A percentile compares a stretch with the other conserved stretches of the same genome.
Conservation (phyloP, 2,888 invertebrate genomes). For the Acleris sparsana region DNA sequence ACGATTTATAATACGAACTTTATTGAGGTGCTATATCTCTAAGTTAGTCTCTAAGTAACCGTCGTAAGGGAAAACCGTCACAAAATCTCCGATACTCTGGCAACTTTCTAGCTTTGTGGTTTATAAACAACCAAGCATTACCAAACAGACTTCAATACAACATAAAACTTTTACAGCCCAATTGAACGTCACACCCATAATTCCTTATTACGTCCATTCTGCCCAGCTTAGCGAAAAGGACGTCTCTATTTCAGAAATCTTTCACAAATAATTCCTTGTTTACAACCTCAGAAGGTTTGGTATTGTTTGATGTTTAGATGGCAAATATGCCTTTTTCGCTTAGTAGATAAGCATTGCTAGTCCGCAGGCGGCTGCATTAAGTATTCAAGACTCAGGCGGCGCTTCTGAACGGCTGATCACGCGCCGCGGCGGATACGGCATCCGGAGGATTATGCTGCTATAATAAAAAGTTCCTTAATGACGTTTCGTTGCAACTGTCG, state of each 20-base stretch:
- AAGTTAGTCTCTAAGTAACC: too few relatives aligned
- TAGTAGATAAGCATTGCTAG: constrained; percentile 43
- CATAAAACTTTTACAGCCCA: constrained; percentile 29
- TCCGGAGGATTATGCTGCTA: constrained; percentile 52
- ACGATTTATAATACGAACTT: too few relatives aligned
- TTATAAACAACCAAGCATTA: not conserved
- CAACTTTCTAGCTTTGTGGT: not conserved
- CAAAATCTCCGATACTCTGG: too few relatives aligned
- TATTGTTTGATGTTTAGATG: too few relatives aligned
- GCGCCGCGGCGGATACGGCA: constrained; percentile 72
- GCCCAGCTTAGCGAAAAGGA: too few relatives aligned
- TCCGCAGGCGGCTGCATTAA: constrained; percentile 60
- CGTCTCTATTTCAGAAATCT: too few relatives aligned
- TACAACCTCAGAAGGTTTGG: too few relatives aligned
- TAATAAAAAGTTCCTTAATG: constrained; percentile 35
- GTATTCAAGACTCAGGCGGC: constrained; percentile 61
- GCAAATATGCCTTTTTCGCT: too few relatives aligned
- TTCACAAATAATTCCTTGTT: too few relatives aligned
- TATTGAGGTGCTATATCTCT: too few relatives aligned
- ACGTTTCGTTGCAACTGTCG: constrained; percentile 16
- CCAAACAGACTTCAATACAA: constrained; percentile 14
- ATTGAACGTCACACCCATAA: constrained; percentile 40
- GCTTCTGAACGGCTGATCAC: constrained; percentile 61
- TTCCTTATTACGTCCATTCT: constrained; percentile 40
- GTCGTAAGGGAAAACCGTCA: too few relatives aligned